A percentile compares a stretch with the other conserved stretches of the same genome.
Conservation (phyloP, 1,140 invertebrate species). For the Chionoecetes opilio region DNA sequence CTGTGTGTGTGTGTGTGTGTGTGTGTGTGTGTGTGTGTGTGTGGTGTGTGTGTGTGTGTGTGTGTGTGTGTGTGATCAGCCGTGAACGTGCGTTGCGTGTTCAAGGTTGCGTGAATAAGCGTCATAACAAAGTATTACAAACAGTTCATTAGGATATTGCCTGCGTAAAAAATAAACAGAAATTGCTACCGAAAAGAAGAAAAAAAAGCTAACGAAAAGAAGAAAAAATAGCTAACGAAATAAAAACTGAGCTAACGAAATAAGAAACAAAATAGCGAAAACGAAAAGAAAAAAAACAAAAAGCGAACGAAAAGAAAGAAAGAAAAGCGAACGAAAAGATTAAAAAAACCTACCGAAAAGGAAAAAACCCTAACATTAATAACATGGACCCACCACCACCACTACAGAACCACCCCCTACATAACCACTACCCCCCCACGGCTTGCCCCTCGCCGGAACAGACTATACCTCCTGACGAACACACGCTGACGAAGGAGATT, state of each 20-base stretch:
- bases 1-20: constrained; percentile 59
- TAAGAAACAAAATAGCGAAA: too few relatives aligned
- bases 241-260: too few relatives aligned
- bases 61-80: constrained; percentile 8
- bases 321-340: too few relatives aligned
- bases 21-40: constrained; percentile 43
- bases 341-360: too few relatives aligned
- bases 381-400: background rate
- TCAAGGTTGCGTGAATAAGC: background rate
- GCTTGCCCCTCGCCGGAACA: background rate
- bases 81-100: too few relatives aligned
- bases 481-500: background rate
- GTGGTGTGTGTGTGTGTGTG: background rate
- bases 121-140: background rate
- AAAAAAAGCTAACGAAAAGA: background rate
- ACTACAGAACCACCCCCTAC: background rate
- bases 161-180: background rate
- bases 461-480: background rate
- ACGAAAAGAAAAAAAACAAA: too few relatives aligned
- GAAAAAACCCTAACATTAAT: too few relatives aligned
- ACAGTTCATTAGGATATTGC: background rate
- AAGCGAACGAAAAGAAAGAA: too few relatives aligned
- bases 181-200: background rate
- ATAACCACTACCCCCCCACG: background rate
- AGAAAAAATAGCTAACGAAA: too few relatives aligned